These are phyloP conservation scores for Anguilla anguilla DNA, from an alignment of 2,797 vertebrate species.

Conservation along the genomic window DNA sequence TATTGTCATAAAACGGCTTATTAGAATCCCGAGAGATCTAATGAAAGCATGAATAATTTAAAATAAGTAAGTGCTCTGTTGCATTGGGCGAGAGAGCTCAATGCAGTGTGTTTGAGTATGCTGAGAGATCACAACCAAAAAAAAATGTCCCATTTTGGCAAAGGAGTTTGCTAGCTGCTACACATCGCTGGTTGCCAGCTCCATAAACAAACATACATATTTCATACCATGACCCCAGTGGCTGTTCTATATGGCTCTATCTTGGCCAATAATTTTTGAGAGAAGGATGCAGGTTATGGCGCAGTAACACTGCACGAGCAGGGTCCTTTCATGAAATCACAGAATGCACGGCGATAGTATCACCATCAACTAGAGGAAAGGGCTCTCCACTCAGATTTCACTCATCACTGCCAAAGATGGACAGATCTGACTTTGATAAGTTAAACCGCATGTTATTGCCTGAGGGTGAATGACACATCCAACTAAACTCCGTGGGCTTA, in stretches of 20 bases:
- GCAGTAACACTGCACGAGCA: background rate
- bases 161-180: background rate
- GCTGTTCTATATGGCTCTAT: background rate
- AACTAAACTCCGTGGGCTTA: background rate
- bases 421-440: background rate
- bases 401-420: background rate
- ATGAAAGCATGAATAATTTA: slow-evolving; percentile 3
- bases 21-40: slow-evolving; percentile 9
- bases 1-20: background rate
- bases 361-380: background rate
- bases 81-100: background rate
- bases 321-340: background rate
- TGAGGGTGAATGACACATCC: background rate
- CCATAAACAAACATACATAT: background rate
- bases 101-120: background rate
- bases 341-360: background rate
- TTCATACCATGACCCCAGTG: background rate
- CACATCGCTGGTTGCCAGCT: background rate
- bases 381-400: too few relatives aligned
- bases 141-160: background rate
- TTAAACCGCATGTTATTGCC: background rate
- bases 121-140: background rate
- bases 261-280: background rate
- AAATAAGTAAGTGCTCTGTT: background rate
- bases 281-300: background rate